Evolutionary conservation across 2,113 vertebrate species (phyloP).

Genomic region (Sorex fumeus): DNA sequence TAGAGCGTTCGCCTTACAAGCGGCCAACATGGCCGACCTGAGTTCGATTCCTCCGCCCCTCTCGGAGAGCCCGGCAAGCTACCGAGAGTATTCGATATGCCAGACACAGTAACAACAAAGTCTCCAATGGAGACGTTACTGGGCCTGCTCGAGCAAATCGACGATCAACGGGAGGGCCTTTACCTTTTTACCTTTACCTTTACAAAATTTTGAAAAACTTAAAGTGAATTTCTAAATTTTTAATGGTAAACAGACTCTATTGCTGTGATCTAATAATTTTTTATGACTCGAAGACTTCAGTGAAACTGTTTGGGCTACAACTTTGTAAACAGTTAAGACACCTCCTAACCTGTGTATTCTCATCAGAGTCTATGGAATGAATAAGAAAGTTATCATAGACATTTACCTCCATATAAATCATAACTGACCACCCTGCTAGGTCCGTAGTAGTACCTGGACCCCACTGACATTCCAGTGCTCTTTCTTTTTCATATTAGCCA

Average conservation of each 20-base stretch:
- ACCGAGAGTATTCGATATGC: too few species aligned
- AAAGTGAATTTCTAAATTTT: slow-evolving; percentile 6
- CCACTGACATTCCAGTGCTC: slow-evolving; percentile 86
- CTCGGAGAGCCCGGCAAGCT: too few species aligned
- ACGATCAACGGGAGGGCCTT: too few species aligned
- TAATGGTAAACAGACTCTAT: background rate
- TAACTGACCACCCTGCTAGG: background rate
- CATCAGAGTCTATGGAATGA: slow-evolving; percentile 85
- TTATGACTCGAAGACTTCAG: slow-evolving; percentile 89
- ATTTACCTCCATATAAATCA: background rate
- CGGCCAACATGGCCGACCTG: too few species aligned
- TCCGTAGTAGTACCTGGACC: background rate
- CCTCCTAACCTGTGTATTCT: slow-evolving; percentile 89
- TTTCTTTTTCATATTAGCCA: slow-evolving; percentile 88
- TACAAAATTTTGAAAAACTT: background rate
- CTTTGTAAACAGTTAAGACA: slow-evolving; percentile 87
- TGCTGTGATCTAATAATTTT: slow-evolving; percentile 87
- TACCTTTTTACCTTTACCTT: too few species aligned
- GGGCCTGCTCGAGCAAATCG: too few species aligned
- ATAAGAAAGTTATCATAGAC: background rate
- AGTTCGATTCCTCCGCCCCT: too few species aligned
- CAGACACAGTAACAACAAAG: too few species aligned
- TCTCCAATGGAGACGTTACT: too few species aligned
- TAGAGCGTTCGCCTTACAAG: too few species aligned
- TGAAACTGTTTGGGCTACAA: slow-evolving; percentile 83